Base-by-base conservation (phyloP, 2,797 vertebrate species). In the Columba guinea region DNA sequence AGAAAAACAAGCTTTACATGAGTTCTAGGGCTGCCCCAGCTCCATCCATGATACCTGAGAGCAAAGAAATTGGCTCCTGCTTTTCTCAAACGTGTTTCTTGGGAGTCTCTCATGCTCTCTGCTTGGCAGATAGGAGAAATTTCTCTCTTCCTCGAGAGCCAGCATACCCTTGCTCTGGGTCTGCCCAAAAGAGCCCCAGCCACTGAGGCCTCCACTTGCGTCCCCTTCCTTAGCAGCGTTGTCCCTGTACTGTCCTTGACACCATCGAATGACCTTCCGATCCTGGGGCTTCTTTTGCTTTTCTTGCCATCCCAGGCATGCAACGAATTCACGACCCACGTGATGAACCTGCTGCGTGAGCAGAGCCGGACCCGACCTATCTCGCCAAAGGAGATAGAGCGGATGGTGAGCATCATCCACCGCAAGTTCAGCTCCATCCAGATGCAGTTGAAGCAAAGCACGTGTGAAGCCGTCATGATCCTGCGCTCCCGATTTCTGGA, bases 381-480 rank as follows among this genome's bases (percentile, higher is more conserved):
- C 97, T 99, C 99, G 0, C 99, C 99, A 5, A 99, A 99, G 97
- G 99, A 99, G 98, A 99, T 99, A 8, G 99, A 99, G 96, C 98
- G 99, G 60, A 99, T 99, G 99, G 99, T 99, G 95, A 98, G 98
- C 98, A 99, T 99, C 98, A 99, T 99, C 98, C 99, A 99, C 97
- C 99, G 99, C 98, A 99, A 99, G 98, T 99, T 99, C 98, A 99
- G 99, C 98, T 99, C 99, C 97, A 99, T 99, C 98, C 99, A 99
- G 98, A 99, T 99, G 99, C 99, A 99, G 98, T 98, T 99, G 49
- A 99, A 99, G 88, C 99, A 99, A 97, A 99, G 99, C 98, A 99
- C 99, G 13, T 99, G 99, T 5, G 99, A 99, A 97, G 99, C 99
- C 0, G 99, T 99, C 97, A 99, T 99, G 99, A 99, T 99, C 98